Percentiles rank a stretch among this genome's conserved stretches.
Conservation (phyloP, 1,140 invertebrate species). For the Drosophila burlai region DNA sequence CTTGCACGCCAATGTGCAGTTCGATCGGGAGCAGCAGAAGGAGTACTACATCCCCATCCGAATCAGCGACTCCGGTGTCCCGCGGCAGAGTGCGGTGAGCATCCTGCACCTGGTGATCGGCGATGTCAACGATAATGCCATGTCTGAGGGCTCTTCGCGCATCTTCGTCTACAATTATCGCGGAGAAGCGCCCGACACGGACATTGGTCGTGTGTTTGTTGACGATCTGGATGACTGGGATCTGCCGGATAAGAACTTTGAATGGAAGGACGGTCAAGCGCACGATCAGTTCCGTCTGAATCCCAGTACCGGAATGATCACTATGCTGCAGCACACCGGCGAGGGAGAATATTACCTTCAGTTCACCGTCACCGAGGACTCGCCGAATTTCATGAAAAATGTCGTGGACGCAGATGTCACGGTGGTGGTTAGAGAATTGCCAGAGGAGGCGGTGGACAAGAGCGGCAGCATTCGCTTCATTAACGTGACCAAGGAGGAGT, state of each 20-base stretch:
- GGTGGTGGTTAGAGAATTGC: slow-evolving; percentile 93
- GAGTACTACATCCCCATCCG: slow-evolving; percentile 94
- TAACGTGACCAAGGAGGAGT: slow-evolving; percentile 93
- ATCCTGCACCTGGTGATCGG: slow-evolving; percentile 94
- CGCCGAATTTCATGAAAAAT: slow-evolving; percentile 85
- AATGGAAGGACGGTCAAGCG: slow-evolving; percentile 86
- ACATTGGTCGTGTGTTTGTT: slow-evolving; percentile 95
- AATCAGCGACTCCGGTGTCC: slow-evolving; percentile 93
- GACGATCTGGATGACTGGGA: slow-evolving; percentile 98
- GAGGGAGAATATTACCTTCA: slow-evolving; percentile 89
- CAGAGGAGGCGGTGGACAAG: slow-evolving; percentile 94
- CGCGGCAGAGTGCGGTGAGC: slow-evolving; percentile 90
- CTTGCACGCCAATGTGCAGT: slow-evolving; percentile 88
- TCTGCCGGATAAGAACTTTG: slow-evolving; percentile 93
- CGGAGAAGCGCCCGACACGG: slow-evolving; percentile 90
- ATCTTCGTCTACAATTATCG: slow-evolving; percentile 97
- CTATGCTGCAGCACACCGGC: slow-evolving; percentile 89
- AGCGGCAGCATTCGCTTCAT: slow-evolving; percentile 95
- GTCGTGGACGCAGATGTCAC: slow-evolving; percentile 92
- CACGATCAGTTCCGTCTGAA: slow-evolving; percentile 90
- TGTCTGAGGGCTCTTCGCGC: slow-evolving; percentile 92
- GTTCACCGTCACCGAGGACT: slow-evolving; percentile 90
- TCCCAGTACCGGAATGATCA: slow-evolving; percentile 92
- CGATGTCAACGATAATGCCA: slow-evolving; percentile 95
- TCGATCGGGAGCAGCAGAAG: slow-evolving; percentile 96